Percentiles rank a stretch among this genome's conserved stretches.
phyloP scores from a whole-genome alignment of 1,140 invertebrate species.

The Scaptomyza montana region DNA sequence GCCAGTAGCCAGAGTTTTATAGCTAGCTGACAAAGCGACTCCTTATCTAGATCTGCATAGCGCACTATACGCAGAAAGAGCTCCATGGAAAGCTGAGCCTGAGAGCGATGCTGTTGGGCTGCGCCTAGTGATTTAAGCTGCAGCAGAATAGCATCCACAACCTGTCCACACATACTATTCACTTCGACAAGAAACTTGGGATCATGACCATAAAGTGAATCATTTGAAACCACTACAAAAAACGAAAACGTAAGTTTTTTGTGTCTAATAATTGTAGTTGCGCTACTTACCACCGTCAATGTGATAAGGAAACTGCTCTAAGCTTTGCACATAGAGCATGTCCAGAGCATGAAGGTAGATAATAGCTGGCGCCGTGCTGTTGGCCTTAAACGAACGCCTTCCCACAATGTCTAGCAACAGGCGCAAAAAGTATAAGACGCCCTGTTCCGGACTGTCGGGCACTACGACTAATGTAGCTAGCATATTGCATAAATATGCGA shows the following conservation, averaged over 20 bases:
- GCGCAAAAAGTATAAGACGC: conserved; percentile 90
- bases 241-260: neutral
- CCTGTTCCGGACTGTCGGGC: conserved; percentile 94
- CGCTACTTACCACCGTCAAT: conserved; percentile 66
- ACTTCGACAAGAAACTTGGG: conserved; percentile 93
- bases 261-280: neutral
- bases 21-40: conserved; percentile 87
- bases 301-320: conserved; percentile 78
- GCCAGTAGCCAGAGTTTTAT: conserved; percentile 92
- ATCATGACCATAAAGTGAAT: conserved; percentile 95
- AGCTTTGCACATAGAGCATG: conserved; percentile 75
- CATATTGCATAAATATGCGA: conserved; percentile 90
- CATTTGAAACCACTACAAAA: conserved; percentile 93
- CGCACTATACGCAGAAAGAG: conserved; percentile 89
- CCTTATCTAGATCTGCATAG: conserved; percentile 88
- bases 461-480: conserved; percentile 93
- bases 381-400: conserved; percentile 87
- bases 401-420: conserved; percentile 90
- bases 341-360: conserved; percentile 86
- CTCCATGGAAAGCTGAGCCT: conserved; percentile 89
- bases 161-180: conserved; percentile 90
- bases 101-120: conserved; percentile 86
- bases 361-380: conserved; percentile 85
- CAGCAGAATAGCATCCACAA: conserved; percentile 91
- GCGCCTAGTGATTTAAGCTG: conserved; percentile 88